Evolutionary conservation across 2,888 invertebrate species (phyloP), one percentile per base, ranked within the genome.

Genomic region (Hypselothyrea guttata): DNA sequence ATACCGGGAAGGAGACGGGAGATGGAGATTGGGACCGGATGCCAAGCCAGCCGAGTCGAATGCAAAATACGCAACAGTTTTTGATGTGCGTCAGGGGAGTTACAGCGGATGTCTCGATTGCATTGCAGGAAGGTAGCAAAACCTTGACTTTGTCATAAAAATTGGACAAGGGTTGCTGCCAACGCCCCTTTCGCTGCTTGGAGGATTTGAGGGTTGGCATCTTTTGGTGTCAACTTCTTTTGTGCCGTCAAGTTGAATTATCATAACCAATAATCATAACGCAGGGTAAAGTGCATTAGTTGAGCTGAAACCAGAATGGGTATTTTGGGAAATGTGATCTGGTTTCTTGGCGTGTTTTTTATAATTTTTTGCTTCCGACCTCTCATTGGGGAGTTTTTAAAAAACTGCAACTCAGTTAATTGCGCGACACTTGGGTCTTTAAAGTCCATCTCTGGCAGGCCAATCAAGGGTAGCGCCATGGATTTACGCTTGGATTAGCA

Each of bases 1-100:
- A 35, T 15, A 16, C 37, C 4, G 37, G 27, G 59, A 44, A 15
- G 42, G 42, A 47, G 44, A 46, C 59, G 51, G 51, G 37, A 44
- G 27, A 51, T 15, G n/a, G 16, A 37, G 16, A 15, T n/a, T n/a
- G 16, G 11, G 28, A 48, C 59, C 55, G 69, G 69, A 72, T 61
- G 68, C 46, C 34, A 37, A 51, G 68, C 54, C 68, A 55, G 38
- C 41, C 41, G 54, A 56, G 38, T 57, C 77, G 47, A 78, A 75
- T 79, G 77, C 77, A 72, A 78, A 81, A 84, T 84, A 84, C 86
- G 79, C 79, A 81, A 81, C 79, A 81, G 79, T 81, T 82, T 75
- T 86, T 86, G 76, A 86, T 86, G 81, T 67, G 73, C 81, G 82
- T 55, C 65, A 61, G 54, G 81, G 81, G 86, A 79, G 52, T 37